Percentiles rank a stretch among this genome's conserved stretches.
Conservation (phyloP, 2,797 vertebrate species). For the Eospalax fontanierii region DNA sequence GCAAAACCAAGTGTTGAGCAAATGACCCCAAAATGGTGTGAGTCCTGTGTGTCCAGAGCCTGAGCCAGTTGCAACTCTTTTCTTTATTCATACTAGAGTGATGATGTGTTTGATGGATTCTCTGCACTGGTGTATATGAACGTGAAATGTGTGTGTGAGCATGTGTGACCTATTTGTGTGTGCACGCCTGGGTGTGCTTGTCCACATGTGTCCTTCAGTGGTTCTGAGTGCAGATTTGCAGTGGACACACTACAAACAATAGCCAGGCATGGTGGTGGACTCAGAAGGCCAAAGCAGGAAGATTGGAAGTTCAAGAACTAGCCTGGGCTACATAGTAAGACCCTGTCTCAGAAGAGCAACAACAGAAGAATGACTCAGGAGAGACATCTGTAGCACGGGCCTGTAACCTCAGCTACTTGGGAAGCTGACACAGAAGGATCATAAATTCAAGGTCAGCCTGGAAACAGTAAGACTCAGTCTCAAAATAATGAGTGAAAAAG, state of each 20-base stretch:
- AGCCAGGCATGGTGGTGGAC: background rate
- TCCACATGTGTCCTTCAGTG: background rate
- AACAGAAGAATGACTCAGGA: background rate
- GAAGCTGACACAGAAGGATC: background rate
- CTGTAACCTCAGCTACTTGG: background rate
- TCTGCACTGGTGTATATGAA: background rate
- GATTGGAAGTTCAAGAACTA: background rate
- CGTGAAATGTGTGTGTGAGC: background rate
- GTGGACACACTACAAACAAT: background rate
- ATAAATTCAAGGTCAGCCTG: background rate
- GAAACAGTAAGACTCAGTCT: background rate
- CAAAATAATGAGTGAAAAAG: background rate
- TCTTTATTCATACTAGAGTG: constrained; percentile 77
- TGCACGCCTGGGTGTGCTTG: background rate
- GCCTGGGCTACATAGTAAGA: too few species aligned
- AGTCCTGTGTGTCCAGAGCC: constrained; percentile 66
- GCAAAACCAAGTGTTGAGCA: background rate
- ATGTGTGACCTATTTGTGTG: background rate
- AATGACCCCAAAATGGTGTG: constrained; percentile 15
- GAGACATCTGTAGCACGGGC: background rate
- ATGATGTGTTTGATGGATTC: background rate
- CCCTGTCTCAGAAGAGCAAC: background rate
- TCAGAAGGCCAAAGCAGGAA: background rate
- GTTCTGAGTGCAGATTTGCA: background rate
- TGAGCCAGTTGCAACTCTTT: constrained; percentile 81